Base-by-base conservation (phyloP, 2,113 vertebrate species). In the Nerophis ophidion region DNA sequence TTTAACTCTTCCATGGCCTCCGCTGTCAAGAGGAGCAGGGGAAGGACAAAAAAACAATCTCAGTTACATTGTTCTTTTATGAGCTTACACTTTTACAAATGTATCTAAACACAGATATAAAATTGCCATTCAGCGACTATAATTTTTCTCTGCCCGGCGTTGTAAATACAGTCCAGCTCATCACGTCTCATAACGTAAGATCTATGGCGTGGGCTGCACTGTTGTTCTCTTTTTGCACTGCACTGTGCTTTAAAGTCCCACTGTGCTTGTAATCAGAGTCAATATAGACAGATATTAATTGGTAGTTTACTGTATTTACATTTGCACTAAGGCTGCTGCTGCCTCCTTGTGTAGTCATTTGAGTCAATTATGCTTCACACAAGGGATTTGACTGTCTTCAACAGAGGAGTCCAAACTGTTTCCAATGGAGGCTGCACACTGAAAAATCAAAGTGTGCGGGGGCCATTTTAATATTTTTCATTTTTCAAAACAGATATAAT, bases 1-100 rank as follows among this genome's bases (percentile, higher is more conserved):
- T 83, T 80, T 84, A 81, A 87, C 75, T 75, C 77, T 68, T 73
- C 81, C 72, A 74, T 74, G 64, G 79, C 66, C 63, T 51, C 48
- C 14, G 66, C 79, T 77, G 74, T 84, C 71, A 72, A 19, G 48
- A 60, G 53, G 53, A 48, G 58, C 26, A 26, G 76, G 11, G 19
- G 60, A 64, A 73, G 77, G 74, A 75, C 84, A 82, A 68, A 70
- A 74, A 55, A 9, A 7, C 66, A 71, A 81, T 70, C 52, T 12
- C 26, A 47, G 46, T 50, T 38, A 47, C 17, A 50, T 63, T 38
- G n/a, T 61, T 63, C 44, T 54, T 60, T 47, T 57, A 72, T 69
- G 73, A 70, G 69, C 53, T 44, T 16, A 16, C 40, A 59, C 46
- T 10, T 68, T 59, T 47, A 58, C 36, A 53, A 59, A 49, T 56